Evolutionary conservation across 2,113 vertebrate genomes (phyloP).

Genomic region (Athene cunicularia): DNA sequence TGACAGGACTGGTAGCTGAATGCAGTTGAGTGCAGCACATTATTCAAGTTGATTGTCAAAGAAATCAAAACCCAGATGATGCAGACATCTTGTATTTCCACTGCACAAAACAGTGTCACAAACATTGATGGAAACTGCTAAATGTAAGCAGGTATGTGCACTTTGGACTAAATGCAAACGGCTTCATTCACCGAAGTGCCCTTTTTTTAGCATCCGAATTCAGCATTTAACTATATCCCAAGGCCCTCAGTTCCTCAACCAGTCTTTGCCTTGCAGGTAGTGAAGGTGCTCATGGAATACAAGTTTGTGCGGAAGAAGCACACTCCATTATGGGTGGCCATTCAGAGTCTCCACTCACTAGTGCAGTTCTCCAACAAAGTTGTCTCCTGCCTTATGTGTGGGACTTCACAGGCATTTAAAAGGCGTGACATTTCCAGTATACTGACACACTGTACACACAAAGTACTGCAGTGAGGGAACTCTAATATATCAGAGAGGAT

Average conservation of each 20-base stretch:
- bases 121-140: not conserved
- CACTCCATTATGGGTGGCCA: not conserved
- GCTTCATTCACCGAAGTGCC: not conserved
- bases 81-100: not conserved
- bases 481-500: not conserved
- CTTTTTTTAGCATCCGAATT: not conserved
- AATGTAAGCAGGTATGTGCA: not conserved
- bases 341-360: not conserved
- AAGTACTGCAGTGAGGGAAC: not conserved
- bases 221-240: not conserved
- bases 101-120: not conserved
- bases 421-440: not conserved
- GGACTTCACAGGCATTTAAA: not conserved
- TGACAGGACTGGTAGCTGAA: not conserved
- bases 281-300: not conserved
- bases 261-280: not conserved
- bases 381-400: accelerated
- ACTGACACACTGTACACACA: not conserved
- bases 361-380: not conserved
- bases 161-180: not conserved
- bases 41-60: not conserved
- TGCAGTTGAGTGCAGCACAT: accelerated
- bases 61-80: not conserved
- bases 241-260: not conserved
- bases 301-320: not conserved